Base-by-base conservation (phyloP, 2,888 invertebrate species). In the Uloborus plumipes region DNA sequence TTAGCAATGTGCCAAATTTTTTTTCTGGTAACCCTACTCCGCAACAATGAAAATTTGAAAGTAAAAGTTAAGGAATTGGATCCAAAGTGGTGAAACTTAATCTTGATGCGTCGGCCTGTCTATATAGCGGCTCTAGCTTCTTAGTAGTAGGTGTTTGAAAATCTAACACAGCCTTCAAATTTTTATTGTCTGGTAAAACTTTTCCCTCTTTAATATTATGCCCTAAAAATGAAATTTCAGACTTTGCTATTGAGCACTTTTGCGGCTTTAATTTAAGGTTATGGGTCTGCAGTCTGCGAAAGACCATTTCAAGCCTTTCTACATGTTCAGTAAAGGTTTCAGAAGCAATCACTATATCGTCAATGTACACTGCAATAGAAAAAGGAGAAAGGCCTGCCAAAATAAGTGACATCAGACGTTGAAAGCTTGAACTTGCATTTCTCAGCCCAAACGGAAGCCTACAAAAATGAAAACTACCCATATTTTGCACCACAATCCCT, bases 331-430 rank as follows among this genome's bases (percentile, higher is more conserved):
- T 26, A 47, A 71, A 18, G 11, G 49, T n/a, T 18, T 53, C 20
- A 0, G 51, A 39, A 6, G 65, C 64, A 2, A 67, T 73, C 15
- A 73, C 26, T 15, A 74, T 74, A 18, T 67, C 73, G 22, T 80
- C 67, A n/a, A 74, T 13, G 26, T 74, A 74, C 4, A 31, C 49
- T n/a, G 50, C 16, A 0, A 58, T 50, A 14, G n/a, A 7, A 31
- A 31, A 53, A 2, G 4, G 39, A 4, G 2, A 55, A 13, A 59
- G 15, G 16, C n/a, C 31, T 49, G 22, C 22, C 18, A 61, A 67
- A 6, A 67, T 50, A 14, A 64, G 16, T n/a, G 18, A 0, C 76
- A 76, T 67, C 16, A 69, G 26, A 0, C 67, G 13, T n/a, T 67
- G 61, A 49, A 67, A 76, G 13, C 39, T 39, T 0, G 20, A 4